Conservation (phyloP, 2,888 invertebrate genomes). For the Isoperla grammatica region DNA sequence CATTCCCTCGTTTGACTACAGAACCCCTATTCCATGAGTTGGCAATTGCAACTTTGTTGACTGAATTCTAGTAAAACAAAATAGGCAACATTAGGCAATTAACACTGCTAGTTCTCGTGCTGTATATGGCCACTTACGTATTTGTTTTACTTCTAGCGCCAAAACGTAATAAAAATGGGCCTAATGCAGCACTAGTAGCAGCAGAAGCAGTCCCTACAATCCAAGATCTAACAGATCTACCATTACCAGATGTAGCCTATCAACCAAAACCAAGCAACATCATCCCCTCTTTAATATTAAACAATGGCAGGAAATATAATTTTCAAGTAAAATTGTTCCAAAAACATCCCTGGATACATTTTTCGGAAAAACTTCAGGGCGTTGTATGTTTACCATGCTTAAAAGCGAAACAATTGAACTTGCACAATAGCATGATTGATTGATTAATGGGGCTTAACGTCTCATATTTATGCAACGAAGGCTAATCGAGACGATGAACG, state of each 20-base stretch:
- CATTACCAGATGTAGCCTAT: slow-evolving; percentile 3
- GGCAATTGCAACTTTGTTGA: no score
- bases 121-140: no score
- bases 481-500: no score
- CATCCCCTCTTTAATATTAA: not conserved
- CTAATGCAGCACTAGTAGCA: not conserved
- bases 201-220: no score
- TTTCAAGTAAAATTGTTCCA: slow-evolving; percentile 5
- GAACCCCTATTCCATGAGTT: no score
- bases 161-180: not conserved
- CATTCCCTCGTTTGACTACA: no score
- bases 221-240: not conserved
- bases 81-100: no score
- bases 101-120: no score
- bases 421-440: slow-evolving; percentile 8
- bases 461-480: no score
- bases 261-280: slow-evolving; percentile 2
- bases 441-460: no score
- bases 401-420: slow-evolving; percentile 6
- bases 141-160: not conserved
- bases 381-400: slow-evolving; percentile 3
- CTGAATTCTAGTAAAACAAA: no score
- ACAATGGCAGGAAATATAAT: not conserved
- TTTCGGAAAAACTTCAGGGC: slow-evolving; percentile 8
- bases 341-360: slow-evolving; percentile 10